A percentile compares a stretch with the other conserved stretches of the same genome.
Conservation (phyloP, 2,113 vertebrate species). For the Condylura cristata region DNA sequence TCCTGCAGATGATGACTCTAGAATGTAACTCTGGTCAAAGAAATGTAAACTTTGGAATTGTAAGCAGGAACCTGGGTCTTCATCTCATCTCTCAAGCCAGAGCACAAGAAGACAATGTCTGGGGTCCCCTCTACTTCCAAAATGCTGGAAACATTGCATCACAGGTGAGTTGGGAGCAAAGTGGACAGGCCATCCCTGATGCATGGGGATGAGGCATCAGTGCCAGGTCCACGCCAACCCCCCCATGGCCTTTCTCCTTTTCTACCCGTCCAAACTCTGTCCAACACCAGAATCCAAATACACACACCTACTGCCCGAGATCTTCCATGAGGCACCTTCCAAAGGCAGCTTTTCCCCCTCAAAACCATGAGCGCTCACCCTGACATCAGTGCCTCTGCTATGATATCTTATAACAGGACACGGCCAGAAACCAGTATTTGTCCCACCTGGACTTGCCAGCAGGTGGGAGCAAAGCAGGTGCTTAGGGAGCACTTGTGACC, state of each 20-base stretch:
- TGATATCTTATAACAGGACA: background rate
- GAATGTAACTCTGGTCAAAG: background rate
- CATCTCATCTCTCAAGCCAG: background rate
- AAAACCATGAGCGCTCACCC: fast-evolving
- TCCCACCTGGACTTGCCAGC: background rate
- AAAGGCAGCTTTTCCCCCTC: background rate
- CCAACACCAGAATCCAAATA: background rate
- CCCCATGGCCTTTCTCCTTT: background rate
- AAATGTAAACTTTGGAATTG: background rate
- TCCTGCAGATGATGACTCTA: background rate
- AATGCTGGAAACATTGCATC: background rate
- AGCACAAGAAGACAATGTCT: fast-evolving
- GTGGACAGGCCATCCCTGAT: fast-evolving
- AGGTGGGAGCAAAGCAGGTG: background rate
- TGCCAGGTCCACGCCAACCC: background rate
- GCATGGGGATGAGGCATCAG: fast-evolving
- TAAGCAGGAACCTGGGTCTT: background rate
- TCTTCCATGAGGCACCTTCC: background rate
- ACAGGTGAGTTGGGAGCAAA: background rate
- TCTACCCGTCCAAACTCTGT: background rate
- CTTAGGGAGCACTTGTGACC: fast-evolving
- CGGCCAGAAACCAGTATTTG: background rate
- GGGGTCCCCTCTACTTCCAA: background rate
- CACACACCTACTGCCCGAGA: background rate
- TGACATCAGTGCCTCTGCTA: fast-evolving